Percentiles rank a stretch among this genome's conserved stretches.
phyloP scores from a whole-genome alignment of 2,888 invertebrate species.

The Parnassius apollo region DNA sequence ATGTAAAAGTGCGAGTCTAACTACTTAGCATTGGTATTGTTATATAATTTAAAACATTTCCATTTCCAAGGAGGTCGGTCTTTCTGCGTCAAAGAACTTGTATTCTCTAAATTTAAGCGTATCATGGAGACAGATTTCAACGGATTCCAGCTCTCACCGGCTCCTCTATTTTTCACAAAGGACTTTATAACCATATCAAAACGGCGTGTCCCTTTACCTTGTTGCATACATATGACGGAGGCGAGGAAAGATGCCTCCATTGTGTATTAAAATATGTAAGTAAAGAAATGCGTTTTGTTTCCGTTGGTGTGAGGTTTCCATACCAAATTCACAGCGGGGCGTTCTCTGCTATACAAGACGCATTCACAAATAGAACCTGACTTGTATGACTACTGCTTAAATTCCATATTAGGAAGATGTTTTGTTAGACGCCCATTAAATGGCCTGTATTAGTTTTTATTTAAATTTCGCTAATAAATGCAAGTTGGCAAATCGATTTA shows the following conservation, averaged over 20 bases:
- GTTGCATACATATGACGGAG: conserved; percentile 73
- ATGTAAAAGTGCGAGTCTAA: neutral
- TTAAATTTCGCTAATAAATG: conserved; percentile 7
- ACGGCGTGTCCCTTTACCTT: conserved; percentile 72
- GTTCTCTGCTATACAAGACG: conserved; percentile 55
- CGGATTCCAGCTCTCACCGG: conserved; percentile 54
- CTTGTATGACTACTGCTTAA: conserved; percentile 18
- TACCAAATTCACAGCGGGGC: conserved; percentile 58
- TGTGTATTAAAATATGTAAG: conserved; percentile 67
- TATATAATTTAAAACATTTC: conserved; percentile 54
- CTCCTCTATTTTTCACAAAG: conserved; percentile 73
- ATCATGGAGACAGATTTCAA: conserved; percentile 74
- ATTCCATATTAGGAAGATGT: conserved; percentile 28
- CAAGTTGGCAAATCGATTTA: neutral
- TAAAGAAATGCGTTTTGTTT: conserved; percentile 76
- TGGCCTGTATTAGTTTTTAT: conserved; percentile 16
- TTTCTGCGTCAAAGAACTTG: conserved; percentile 38
- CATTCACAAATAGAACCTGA: conserved; percentile 37
- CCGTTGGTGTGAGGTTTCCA: conserved; percentile 60
- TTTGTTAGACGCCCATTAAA: conserved; percentile 27
- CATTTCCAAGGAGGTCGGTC: conserved; percentile 69
- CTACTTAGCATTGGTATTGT: conserved; percentile 3
- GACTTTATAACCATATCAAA: conserved; percentile 81
- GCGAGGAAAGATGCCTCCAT: conserved; percentile 55
- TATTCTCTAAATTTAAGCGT: conserved; percentile 70